Evolutionary conservation across 2,797 vertebrate genomes (phyloP).

Genomic region (Sebastes minor): DNA sequence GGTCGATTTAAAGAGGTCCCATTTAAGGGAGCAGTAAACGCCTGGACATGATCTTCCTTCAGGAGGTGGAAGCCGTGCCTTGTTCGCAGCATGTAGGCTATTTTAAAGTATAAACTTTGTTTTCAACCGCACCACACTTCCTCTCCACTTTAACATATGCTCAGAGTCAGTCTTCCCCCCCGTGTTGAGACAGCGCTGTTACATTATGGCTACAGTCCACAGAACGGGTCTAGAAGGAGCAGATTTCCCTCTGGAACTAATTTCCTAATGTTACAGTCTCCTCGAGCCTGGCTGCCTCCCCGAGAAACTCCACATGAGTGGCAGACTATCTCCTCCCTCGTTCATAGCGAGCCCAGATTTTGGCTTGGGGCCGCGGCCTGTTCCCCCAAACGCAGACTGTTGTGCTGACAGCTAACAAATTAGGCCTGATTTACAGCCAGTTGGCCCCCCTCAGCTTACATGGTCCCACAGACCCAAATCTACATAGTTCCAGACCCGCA

Average conservation of each 20-base stretch:
- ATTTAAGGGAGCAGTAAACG: conserved; percentile 49
- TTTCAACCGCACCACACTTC: conserved; percentile 66
- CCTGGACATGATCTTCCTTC: conserved; percentile 33
- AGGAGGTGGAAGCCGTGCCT: conserved; percentile 39
- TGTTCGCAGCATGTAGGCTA: conserved; percentile 52
- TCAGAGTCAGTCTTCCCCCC: conserved; percentile 48
- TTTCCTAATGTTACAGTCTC: conserved; percentile 82
- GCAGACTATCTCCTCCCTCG: conserved; percentile 76
- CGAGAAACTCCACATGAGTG: conserved; percentile 77
- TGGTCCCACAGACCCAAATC: conserved; percentile 79
- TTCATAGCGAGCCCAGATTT: conserved; percentile 69
- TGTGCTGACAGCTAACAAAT: conserved; percentile 88
- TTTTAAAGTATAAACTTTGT: conserved; percentile 55
- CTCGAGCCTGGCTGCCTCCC: conserved; percentile 73
- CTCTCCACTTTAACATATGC: conserved; percentile 68
- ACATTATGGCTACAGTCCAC: conserved; percentile 68
- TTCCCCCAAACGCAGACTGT: conserved; percentile 80
- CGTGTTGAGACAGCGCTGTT: conserved; percentile 59
- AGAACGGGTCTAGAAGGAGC: conserved; percentile 62
- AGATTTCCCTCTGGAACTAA: conserved; percentile 85
- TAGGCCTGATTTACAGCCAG: conserved; percentile 84
- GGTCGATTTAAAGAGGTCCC: conserved; percentile 33
- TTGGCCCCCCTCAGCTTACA: conserved; percentile 74
- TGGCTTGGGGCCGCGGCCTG: conserved; percentile 75
- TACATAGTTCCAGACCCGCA: conserved; percentile 77